Evolutionary conservation across 2,888 invertebrate genomes (phyloP), one percentile per base, ranked within the genome.

Genomic region (Caenorhabditis angaria): DNA sequence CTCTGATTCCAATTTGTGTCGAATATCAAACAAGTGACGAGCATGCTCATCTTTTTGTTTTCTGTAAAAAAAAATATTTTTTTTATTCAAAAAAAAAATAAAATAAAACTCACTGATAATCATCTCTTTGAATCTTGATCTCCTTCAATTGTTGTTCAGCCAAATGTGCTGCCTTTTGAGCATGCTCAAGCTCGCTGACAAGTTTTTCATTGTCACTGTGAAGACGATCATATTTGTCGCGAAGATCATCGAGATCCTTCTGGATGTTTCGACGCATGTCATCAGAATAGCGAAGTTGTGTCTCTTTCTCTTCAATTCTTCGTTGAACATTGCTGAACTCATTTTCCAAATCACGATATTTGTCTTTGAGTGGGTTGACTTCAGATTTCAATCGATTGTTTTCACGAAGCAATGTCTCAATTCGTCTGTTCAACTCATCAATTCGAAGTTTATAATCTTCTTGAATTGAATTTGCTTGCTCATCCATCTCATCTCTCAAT

Each of bases 391-490:
- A 65, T 27, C 81, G 72, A 54, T 77, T 75, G 74, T 87, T 86
- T 56, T 87, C 86, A 32, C 83, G 76, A 51, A 81, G 82, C 29
- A 85, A 71, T 29, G 68, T 76, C 60, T 84, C 85, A 60, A 83
- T 83, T 22, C 83, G 79, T 28, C 85, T 77, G 60, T 82, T 86
- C 25, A 86, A 76, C 59, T 86, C 86, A 57, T 80, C 82, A 54
- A 86, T 85, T 53, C 83, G 63, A 67, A 83, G 80, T 70, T 84
- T 83, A 77, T 82, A 86, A 65, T 86, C 86, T 50, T 84, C 81
- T 56, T 86, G 86, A 62, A 86, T 66, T 2, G 67, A 80, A 35
- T 70, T 76, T 2, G 83, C 71, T 57, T 78, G 82, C 57, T 87
- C 85, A 54, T 86, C 85, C 58, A 83, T 80, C 64, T 86, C 85